phyloP scores from a whole-genome alignment of 53 echinoderm and acorn worm genomes.

The Echinometra lucunter region DNA sequence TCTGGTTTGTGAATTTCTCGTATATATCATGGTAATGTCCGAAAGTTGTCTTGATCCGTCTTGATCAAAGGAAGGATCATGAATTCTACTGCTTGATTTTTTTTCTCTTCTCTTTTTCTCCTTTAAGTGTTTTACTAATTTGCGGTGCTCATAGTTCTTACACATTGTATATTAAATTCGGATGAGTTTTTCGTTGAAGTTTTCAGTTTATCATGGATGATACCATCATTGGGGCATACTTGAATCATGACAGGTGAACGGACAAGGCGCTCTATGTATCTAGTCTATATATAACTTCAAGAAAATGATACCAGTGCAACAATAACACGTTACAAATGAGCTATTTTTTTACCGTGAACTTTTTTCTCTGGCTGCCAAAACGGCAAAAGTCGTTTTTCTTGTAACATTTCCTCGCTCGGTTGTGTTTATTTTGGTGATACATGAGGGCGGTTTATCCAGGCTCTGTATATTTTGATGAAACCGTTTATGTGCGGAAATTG shows the following conservation, averaged over 20 bases:
- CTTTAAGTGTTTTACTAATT: no score
- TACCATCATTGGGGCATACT: not conserved
- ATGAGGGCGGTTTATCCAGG: conserved; percentile 56
- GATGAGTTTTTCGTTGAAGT: not conserved
- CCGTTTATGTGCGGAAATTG: conserved; percentile 65
- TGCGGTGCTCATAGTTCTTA: no score
- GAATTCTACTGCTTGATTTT: no score
- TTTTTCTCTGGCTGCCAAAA: not conserved
- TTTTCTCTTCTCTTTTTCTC: no score
- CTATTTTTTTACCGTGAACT: not conserved
- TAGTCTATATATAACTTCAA: not conserved
- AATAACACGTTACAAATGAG: not conserved
- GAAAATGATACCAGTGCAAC: not conserved
- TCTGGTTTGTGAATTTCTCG: no score
- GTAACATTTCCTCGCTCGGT: conserved; percentile 21
- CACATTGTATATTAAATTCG: no score
- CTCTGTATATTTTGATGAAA: conserved; percentile 65
- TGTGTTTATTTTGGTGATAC: conserved; percentile 60
- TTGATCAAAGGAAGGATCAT: no score
- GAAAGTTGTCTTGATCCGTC: no score
- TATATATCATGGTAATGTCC: no score
- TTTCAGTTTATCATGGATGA: not conserved
- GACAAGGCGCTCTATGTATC: not conserved
- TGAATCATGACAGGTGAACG: not conserved
- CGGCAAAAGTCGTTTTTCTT: not conserved